Conservation (phyloP, 2,888 invertebrate genomes). For the Steromphala cineraria region DNA sequence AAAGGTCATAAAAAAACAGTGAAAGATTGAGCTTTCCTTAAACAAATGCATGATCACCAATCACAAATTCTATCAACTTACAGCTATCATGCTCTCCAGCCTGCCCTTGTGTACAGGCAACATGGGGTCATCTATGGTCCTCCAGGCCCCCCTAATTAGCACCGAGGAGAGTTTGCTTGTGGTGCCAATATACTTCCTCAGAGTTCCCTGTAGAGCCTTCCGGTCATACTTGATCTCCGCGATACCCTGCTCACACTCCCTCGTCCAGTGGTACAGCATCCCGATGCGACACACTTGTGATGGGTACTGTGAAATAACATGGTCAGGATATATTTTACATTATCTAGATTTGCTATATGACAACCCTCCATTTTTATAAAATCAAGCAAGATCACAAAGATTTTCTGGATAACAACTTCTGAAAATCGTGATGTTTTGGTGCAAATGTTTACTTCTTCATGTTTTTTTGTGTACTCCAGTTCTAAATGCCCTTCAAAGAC, state of each 20-base stretch:
- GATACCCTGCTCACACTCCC: slow-evolving; percentile 73
- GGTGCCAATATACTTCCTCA: slow-evolving; percentile 67
- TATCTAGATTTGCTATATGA: neutral
- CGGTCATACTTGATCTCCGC: slow-evolving; percentile 72
- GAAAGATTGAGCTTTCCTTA: too few relatives aligned
- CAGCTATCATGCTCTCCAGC: slow-evolving; percentile 72
- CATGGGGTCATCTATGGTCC: slow-evolving; percentile 68
- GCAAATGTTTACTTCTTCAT: too few relatives aligned
- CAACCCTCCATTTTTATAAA: too few relatives aligned
- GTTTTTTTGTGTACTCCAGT: too few relatives aligned
- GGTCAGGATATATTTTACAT: neutral
- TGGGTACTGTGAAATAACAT: slow-evolving; percentile 68
- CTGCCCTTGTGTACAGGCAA: slow-evolving; percentile 69
- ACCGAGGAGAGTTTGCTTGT: slow-evolving; percentile 65
- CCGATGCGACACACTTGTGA: slow-evolving; percentile 74
- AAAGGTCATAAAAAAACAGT: too few relatives aligned
- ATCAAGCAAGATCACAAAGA: too few relatives aligned
- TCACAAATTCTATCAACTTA: slow-evolving; percentile 55
- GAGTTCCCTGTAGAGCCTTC: slow-evolving; percentile 68
- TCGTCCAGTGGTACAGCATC: slow-evolving; percentile 73
- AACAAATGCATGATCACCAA: too few relatives aligned
- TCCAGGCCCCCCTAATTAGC: slow-evolving; percentile 64
- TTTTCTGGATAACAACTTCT: too few relatives aligned
- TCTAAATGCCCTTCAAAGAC: too few relatives aligned
- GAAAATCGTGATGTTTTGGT: too few relatives aligned